A percentile compares a stretch with the other conserved stretches of the same genome.
Conservation (phyloP, 2,797 vertebrate species). For the Tragopan temminckii region DNA sequence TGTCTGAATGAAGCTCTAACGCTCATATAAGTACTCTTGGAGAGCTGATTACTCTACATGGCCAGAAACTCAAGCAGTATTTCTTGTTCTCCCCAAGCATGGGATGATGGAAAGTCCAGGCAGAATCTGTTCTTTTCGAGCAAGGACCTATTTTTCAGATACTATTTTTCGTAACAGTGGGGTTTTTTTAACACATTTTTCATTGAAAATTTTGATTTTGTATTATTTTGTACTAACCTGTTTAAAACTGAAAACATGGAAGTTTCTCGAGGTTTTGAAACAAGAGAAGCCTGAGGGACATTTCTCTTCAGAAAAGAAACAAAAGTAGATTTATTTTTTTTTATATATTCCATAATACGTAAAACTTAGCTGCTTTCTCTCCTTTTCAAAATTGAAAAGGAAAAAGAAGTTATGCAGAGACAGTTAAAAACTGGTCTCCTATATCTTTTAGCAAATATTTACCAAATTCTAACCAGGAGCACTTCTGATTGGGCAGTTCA, state of each 20-base stretch:
- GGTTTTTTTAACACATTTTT: rapidly evolving
- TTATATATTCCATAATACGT: not conserved
- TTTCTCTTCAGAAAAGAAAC: not conserved
- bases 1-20: not conserved
- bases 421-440: not conserved
- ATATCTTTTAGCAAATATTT: not conserved
- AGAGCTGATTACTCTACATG: not conserved
- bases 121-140: not conserved
- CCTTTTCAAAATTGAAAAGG: not conserved
- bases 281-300: rapidly evolving
- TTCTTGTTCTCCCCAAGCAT: not conserved
- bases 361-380: not conserved
- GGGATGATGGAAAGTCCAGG: not conserved
- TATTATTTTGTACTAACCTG: not conserved
- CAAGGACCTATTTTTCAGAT: not conserved
- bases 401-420: not conserved
- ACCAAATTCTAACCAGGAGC: not conserved
- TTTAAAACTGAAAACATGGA: not conserved
- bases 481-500: not conserved
- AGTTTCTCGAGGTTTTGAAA: not conserved
- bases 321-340: not conserved
- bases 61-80: not conserved
- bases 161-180: not conserved
- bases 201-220: not conserved
- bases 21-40: not conserved